A percentile compares a stretch with the other conserved stretches of the same genome.
phyloP scores from a whole-genome alignment of 2,797 vertebrate genomes.

The Hylomyscus alleni region DNA sequence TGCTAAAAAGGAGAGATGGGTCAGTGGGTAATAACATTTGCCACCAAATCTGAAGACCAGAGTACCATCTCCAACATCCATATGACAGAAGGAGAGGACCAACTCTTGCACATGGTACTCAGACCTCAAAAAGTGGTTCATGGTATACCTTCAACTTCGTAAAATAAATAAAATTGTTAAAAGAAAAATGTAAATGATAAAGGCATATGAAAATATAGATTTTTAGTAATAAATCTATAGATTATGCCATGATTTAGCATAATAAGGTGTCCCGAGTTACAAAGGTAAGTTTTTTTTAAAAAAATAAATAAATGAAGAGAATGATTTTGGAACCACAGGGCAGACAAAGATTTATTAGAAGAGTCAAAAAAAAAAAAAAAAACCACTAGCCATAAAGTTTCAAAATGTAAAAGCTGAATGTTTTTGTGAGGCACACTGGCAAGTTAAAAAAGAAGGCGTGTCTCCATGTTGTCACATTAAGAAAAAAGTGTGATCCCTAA shows the following conservation, averaged over 20 bases:
- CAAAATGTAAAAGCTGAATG: background rate
- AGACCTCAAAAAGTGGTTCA: background rate
- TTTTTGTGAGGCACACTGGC: background rate
- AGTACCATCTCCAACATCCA: background rate
- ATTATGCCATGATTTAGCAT: background rate
- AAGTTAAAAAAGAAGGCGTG: background rate
- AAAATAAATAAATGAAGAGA: background rate
- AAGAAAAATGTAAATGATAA: background rate
- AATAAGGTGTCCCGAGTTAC: background rate
- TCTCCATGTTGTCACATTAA: background rate
- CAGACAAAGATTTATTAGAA: slow-evolving; percentile 24
- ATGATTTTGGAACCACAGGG: background rate
- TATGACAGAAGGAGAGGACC: no score
- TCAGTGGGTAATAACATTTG: background rate
- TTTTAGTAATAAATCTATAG: background rate
- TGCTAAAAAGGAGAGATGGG: background rate
- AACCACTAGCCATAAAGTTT: slow-evolving; percentile 34
- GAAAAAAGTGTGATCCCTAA: background rate
- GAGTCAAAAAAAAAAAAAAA: slow-evolving; percentile 42
- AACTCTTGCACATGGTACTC: background rate
- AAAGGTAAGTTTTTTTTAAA: slow-evolving; percentile 3
- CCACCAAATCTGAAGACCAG: background rate
- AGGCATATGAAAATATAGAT: background rate
- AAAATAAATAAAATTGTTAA: background rate
- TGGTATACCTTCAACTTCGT: background rate